Evolutionary conservation across 2,888 invertebrate species (phyloP).

Genomic region (Formica aserva): DNA sequence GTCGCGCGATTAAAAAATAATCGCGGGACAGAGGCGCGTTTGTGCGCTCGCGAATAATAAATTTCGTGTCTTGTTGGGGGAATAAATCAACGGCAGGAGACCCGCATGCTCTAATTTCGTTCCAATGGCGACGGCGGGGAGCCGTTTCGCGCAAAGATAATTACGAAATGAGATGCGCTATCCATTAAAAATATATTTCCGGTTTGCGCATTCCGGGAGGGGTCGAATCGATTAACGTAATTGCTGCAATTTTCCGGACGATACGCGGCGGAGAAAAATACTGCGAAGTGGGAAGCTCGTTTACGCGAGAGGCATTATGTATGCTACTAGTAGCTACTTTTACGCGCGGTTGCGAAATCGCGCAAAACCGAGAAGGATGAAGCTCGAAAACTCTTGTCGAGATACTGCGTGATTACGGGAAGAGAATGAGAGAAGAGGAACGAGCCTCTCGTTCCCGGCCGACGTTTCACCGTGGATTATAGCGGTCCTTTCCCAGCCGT

Average conservation of each 20-base stretch:
- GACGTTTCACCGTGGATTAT: conserved; percentile 65
- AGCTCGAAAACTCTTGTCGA: conserved; percentile 54
- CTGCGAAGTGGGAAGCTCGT: conserved; percentile 2
- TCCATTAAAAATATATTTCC: conserved; percentile 56
- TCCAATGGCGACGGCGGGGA: conserved; percentile 31
- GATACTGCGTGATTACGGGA: conserved; percentile 56
- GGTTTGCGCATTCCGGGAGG: conserved; percentile 10
- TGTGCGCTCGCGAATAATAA: conserved; percentile 46
- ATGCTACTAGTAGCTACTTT: background rate
- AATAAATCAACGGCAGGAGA: conserved; percentile 45
- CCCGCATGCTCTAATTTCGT: conserved; percentile 50
- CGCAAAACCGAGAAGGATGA: background rate
- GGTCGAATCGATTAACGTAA: conserved; percentile 53
- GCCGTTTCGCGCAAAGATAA: conserved; percentile 39
- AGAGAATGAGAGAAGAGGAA: conserved; percentile 46
- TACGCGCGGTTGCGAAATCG: conserved; percentile 7
- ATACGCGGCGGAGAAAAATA: conserved; percentile 47
- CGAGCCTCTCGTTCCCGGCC: conserved; percentile 49
- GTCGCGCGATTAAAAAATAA: conserved; percentile 52
- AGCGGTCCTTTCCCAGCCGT: conserved; percentile 43
- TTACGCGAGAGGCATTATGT: background rate
- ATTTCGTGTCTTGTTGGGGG: conserved; percentile 41
- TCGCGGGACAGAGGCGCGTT: conserved; percentile 9
- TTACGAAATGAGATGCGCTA: conserved; percentile 55
- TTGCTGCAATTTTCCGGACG: conserved; percentile 39